These are phyloP conservation scores for Danionella cerebrum DNA, from an alignment of 2,113 vertebrate species.

Conservation along the genomic window DNA sequence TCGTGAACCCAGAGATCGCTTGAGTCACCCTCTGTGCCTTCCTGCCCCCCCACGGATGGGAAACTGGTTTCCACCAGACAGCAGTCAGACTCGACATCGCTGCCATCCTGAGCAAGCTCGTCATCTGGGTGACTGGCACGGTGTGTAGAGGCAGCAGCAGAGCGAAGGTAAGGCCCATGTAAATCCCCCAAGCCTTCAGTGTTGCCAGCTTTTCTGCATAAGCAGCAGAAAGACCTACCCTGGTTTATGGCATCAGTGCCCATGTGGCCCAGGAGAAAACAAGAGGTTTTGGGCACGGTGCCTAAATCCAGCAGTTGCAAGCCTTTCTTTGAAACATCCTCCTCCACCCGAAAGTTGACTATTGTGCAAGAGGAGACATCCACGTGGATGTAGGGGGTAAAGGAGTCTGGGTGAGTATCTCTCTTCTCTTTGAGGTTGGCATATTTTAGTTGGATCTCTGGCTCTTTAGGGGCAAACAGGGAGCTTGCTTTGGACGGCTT, in stretches of 20 bases:
- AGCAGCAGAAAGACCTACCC: slow-evolving; percentile 49
- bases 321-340: slow-evolving; percentile 21
- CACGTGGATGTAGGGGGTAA: slow-evolving; percentile 59
- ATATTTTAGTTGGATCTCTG: slow-evolving; percentile 60
- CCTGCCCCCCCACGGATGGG: neutral
- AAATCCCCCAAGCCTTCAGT: slow-evolving; percentile 61
- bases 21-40: slow-evolving; percentile 10
- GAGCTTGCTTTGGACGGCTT: neutral
- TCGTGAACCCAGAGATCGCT: slow-evolving; percentile 66
- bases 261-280: slow-evolving; percentile 53
- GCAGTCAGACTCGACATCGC: neutral
- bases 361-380: slow-evolving; percentile 50
- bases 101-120: neutral
- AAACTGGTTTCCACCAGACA: neutral
- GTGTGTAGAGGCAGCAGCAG: too few relatives aligned
- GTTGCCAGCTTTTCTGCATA: slow-evolving; percentile 60
- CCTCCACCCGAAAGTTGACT: slow-evolving; percentile 62
- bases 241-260: slow-evolving; percentile 8
- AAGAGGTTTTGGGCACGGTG: slow-evolving; percentile 57
- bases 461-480: slow-evolving; percentile 48
- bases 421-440: slow-evolving; percentile 42
- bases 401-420: slow-evolving; percentile 33
- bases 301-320: slow-evolving; percentile 18
- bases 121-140: neutral
- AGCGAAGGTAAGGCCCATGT: slow-evolving; percentile 61